Percentiles rank a stretch among this genome's conserved stretches.
phyloP scores from a whole-genome alignment of 2,797 vertebrate genomes.

The Chlorospingus flavigularis region DNA sequence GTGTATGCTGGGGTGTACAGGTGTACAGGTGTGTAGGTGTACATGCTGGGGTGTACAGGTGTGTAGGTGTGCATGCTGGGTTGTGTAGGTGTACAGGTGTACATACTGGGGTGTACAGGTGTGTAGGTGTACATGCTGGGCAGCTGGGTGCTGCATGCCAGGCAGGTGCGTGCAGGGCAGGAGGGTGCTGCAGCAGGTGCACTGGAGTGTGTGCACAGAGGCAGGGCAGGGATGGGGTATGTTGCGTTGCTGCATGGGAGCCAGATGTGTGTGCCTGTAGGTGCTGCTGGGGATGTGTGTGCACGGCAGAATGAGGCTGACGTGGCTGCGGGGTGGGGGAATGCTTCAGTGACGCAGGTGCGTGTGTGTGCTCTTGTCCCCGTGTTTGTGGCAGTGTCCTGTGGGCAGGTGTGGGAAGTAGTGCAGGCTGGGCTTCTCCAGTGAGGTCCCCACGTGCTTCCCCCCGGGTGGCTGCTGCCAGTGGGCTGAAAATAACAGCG shows the following conservation, averaged over 20 bases:
- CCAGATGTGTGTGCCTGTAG: background rate
- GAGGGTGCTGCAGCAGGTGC: background rate
- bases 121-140: background rate
- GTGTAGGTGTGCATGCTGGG: no score
- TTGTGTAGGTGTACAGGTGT: no score
- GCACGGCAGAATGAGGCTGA: background rate
- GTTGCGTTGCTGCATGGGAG: rapidly evolving
- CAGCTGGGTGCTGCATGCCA: rapidly evolving
- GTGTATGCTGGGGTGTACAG: no score
- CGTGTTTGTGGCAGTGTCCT: background rate
- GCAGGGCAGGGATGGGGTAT: background rate
- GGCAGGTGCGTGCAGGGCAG: rapidly evolving
- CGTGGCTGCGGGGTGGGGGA: no score
- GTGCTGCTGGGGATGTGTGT: background rate
- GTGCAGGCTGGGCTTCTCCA: background rate
- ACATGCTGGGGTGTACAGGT: background rate
- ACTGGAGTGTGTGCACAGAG: background rate
- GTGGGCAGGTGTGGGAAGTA: rapidly evolving
- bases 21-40: no score
- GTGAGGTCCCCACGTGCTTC: background rate
- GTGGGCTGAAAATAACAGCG: background rate
- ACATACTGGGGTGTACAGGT: no score
- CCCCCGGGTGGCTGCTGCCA: conserved; percentile 23
- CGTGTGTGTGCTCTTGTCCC: rapidly evolving
- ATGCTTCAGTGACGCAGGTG: background rate